These are phyloP conservation scores for Diarsia rubi DNA, from an alignment of 2,888 invertebrate genomes.

Conservation along the genomic window DNA sequence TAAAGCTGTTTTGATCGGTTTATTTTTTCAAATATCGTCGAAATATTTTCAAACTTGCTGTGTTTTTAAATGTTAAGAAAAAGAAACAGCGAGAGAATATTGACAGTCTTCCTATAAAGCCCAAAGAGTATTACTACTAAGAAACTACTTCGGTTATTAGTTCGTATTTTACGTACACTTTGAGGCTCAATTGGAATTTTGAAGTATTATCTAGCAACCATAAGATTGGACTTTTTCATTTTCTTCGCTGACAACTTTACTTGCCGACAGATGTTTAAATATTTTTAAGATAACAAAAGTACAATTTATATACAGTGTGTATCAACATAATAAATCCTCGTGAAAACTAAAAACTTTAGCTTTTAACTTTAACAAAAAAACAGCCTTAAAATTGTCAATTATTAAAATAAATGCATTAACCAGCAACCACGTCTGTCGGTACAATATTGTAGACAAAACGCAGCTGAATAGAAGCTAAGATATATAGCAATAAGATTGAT, in stretches of 20 bases:
- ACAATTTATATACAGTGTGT: constrained; percentile 41
- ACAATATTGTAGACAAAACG: constrained; percentile 14
- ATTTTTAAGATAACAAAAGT: constrained; percentile 45
- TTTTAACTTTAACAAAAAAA: too few species aligned
- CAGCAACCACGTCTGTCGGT: constrained; percentile 36
- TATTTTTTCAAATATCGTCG: neutral
- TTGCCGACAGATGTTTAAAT: constrained; percentile 33
- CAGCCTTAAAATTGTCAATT: constrained; percentile 9
- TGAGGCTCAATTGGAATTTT: constrained; percentile 53
- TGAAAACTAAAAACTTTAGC: constrained; percentile 1
- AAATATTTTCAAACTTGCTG: constrained; percentile 35
- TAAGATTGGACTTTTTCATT: constrained; percentile 15
- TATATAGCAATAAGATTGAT: constrained; percentile 25
- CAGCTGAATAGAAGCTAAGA: constrained; percentile 28
- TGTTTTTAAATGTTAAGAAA: constrained; percentile 33
- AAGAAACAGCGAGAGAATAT: constrained; percentile 33
- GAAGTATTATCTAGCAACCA: constrained; percentile 35
- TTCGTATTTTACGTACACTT: constrained; percentile 31
- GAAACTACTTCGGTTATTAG: constrained; percentile 24
- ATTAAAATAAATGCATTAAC: constrained; percentile 7
- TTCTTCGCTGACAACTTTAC: constrained; percentile 12
- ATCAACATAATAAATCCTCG: constrained; percentile 3
- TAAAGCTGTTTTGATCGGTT: neutral
- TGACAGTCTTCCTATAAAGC: constrained; percentile 34
- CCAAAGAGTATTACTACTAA: constrained; percentile 42